phyloP scores from a whole-genome alignment of 2,888 invertebrate species.

The Chydorus sphaericus region DNA sequence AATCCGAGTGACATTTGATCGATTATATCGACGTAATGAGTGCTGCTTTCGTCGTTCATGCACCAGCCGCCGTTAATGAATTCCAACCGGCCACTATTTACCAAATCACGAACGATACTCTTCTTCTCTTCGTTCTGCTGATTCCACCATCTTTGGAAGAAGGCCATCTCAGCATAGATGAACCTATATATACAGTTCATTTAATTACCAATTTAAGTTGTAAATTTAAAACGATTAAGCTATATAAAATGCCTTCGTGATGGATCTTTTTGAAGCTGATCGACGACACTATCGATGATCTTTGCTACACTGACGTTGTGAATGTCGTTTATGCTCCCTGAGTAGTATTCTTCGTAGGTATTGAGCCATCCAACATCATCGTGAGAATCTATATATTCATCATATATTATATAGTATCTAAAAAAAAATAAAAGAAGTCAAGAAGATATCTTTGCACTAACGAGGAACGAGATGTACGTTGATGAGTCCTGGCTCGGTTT shows the following conservation, averaged over 20 bases:
- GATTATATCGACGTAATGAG: conserved; percentile 24
- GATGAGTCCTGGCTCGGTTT: conserved; percentile 42
- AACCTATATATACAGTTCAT: no score
- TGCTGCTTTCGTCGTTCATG: conserved; percentile 25
- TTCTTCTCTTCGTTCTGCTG: conserved; percentile 44
- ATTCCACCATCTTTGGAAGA: conserved; percentile 51
- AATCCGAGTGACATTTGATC: conserved; percentile 26
- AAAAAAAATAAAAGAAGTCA: conserved; percentile 86
- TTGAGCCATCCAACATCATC: conserved; percentile 92
- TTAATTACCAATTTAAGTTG: no score
- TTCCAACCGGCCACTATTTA: conserved; percentile 33
- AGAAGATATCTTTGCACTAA: conserved; percentile 87
- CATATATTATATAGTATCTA: no score
- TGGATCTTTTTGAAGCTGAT: conserved; percentile 52
- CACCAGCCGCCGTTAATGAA: conserved; percentile 19
- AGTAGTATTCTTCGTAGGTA: conserved; percentile 86
- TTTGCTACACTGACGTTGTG: conserved; percentile 37
- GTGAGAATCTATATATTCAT: conserved; percentile 45
- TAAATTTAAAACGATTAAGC: not conserved
- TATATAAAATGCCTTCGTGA: conserved; percentile 24
- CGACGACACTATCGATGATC: conserved; percentile 71
- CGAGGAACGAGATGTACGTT: conserved; percentile 76
- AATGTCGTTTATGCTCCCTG: conserved; percentile 43
- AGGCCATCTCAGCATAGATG: conserved; percentile 38
- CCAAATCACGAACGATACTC: conserved; percentile 42